phyloP scores from a whole-genome alignment of 2,113 vertebrate genomes.

The Smithornis capensis region DNA sequence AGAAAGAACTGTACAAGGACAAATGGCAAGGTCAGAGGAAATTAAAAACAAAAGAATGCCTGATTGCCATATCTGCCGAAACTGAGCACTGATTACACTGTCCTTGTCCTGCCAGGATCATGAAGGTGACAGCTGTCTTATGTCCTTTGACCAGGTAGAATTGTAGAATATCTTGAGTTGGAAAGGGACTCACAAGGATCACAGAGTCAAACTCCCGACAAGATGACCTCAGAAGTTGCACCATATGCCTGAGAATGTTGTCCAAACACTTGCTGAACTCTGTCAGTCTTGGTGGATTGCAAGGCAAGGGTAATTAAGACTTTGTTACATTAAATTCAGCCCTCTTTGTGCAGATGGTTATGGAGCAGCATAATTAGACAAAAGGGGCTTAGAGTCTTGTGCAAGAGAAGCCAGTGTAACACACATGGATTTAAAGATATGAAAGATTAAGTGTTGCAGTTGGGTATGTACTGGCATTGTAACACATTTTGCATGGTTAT shows the following conservation, averaged over 20 bases:
- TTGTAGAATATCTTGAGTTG: background rate
- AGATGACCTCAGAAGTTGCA: background rate
- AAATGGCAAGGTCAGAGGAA: background rate
- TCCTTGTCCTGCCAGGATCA: background rate
- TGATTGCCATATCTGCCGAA: background rate
- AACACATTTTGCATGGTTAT: fast-evolving
- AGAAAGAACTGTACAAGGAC: background rate
- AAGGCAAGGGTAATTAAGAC: background rate
- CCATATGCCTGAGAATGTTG: background rate
- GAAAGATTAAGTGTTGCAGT: background rate
- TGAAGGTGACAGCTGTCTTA: background rate
- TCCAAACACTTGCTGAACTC: background rate
- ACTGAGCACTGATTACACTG: background rate
- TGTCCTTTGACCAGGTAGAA: background rate
- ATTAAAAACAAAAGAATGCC: background rate
- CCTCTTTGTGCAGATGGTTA: background rate
- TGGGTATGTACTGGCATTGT: background rate
- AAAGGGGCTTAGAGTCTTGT: background rate
- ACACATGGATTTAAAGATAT: background rate
- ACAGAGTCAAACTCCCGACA: background rate
- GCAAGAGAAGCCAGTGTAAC: background rate
- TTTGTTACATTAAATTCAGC: background rate
- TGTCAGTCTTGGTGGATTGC: background rate
- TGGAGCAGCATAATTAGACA: background rate
- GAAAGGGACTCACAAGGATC: background rate